These are phyloP conservation scores for Heliocidaris tuberculata DNA, from an alignment of 35 echinoderm and acorn worm genomes.

Conservation along the genomic window DNA sequence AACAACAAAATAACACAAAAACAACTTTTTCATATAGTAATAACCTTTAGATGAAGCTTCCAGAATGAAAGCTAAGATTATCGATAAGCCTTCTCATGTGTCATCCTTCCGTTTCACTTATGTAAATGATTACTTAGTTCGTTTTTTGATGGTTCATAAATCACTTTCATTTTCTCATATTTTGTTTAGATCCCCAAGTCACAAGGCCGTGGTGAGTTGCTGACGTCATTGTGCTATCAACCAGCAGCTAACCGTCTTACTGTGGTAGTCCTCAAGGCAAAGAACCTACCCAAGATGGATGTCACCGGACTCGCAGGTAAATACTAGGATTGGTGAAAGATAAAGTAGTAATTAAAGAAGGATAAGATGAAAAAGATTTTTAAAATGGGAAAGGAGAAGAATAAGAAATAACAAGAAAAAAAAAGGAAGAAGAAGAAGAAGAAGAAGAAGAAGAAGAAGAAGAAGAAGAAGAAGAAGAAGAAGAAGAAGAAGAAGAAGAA, in stretches of 20 bases:
- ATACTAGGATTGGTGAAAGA: not conserved
- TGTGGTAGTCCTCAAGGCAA: slow-evolving; percentile 96
- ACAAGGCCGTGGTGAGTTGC: slow-evolving; percentile 93
- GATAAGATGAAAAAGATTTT: too few relatives aligned
- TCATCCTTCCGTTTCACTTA: not conserved
- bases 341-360: too few relatives aligned
- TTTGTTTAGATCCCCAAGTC: slow-evolving; percentile 74
- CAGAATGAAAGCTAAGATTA: too few relatives aligned
- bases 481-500: slow-evolving; percentile 24
- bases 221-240: slow-evolving; percentile 93
- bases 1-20: too few relatives aligned
- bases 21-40: too few relatives aligned
- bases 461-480: slow-evolving; percentile 24
- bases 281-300: slow-evolving; percentile 99
- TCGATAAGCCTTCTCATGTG: too few relatives aligned
- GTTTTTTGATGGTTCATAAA: not conserved
- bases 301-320: slow-evolving; percentile 96
- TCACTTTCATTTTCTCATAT: not conserved
- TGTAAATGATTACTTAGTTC: not conserved
- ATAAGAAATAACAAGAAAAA: not conserved
- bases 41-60: too few relatives aligned
- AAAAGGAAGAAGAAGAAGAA: not conserved
- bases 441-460: slow-evolving; percentile 24
- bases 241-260: slow-evolving; percentile 96
- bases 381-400: not conserved